Percentiles rank a stretch among this genome's conserved stretches.
phyloP scores from a whole-genome alignment of 2,113 vertebrate species.

The Cathartes aura region DNA sequence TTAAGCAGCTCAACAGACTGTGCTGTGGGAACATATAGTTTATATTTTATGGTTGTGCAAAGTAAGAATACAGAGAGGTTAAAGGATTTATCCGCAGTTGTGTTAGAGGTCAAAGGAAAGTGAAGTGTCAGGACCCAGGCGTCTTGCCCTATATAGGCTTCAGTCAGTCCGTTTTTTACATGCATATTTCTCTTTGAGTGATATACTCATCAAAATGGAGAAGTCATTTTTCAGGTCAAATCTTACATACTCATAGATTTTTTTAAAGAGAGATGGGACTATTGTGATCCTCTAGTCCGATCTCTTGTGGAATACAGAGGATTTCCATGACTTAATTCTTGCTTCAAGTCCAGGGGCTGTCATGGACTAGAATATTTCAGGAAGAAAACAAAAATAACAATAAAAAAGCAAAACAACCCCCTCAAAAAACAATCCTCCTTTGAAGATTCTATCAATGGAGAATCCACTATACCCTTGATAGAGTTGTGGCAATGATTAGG shows the following conservation, averaged over 20 bases:
- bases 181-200: neutral
- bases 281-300: neutral
- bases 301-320: neutral
- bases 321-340: neutral
- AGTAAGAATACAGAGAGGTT: neutral
- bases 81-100: neutral
- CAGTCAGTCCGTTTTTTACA: neutral
- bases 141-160: neutral
- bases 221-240: neutral
- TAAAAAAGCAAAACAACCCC: neutral
- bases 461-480: neutral
- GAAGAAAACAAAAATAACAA: neutral
- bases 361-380: neutral
- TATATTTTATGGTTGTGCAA: neutral
- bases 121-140: neutral
- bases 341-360: neutral
- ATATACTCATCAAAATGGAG: neutral
- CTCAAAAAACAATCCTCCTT: neutral
- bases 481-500: neutral
- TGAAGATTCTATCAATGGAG: neutral
- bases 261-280: neutral
- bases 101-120: neutral
- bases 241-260: neutral
- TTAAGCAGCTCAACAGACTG: neutral
- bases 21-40: neutral